Conservation (phyloP, 1,140 invertebrate genomes). For the Drosophila pruinosa region DNA sequence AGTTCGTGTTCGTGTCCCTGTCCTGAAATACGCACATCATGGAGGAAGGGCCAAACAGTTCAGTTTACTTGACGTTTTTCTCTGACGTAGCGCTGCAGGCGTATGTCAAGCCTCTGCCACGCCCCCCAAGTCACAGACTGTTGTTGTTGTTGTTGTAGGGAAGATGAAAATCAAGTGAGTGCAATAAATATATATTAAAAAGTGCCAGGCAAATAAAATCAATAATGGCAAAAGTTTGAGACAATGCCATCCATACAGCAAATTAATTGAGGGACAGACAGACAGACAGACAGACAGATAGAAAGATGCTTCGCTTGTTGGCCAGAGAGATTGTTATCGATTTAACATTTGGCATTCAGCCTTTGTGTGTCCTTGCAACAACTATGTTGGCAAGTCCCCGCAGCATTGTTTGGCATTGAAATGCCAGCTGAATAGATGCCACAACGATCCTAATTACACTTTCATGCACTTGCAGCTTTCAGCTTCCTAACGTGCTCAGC, state of each 20-base stretch:
- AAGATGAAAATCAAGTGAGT: conserved; percentile 69
- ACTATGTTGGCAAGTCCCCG: neutral
- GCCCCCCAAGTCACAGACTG: conserved; percentile 8
- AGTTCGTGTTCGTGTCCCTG: conserved; percentile 9
- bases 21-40: conserved; percentile 36
- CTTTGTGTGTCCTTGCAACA: conserved; percentile 17
- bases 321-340: conserved; percentile 27
- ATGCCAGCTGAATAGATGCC: conserved; percentile 11
- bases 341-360: conserved; percentile 25
- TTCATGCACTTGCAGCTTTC: conserved; percentile 13
- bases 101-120: conserved; percentile 28
- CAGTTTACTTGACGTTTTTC: neutral
- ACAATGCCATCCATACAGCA: conserved; percentile 47
- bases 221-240: conserved; percentile 57
- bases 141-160: neutral
- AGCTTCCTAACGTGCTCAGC: neutral
- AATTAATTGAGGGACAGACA: conserved; percentile 55
- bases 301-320: neutral
- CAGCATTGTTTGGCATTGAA: conserved; percentile 38
- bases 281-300: neutral
- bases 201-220: conserved; percentile 50
- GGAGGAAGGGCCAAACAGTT: conserved; percentile 3
- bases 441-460: conserved; percentile 38
- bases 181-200: conserved; percentile 59
- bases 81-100: conserved; percentile 44